Evolutionary conservation across 53 echinoderm and acorn worm species (phyloP).

Genomic region (Echinarachnius parma): DNA sequence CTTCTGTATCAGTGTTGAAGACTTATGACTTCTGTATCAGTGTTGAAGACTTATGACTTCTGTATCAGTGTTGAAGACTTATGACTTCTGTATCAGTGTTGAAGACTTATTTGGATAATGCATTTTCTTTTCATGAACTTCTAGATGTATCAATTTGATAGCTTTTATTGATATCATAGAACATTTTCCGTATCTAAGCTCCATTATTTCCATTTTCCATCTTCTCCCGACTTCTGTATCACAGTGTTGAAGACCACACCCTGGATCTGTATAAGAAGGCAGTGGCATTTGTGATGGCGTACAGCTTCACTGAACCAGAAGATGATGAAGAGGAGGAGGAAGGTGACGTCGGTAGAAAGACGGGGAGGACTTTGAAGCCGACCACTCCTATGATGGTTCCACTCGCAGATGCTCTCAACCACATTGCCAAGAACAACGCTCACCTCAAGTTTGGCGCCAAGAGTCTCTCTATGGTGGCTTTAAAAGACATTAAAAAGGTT

Average conservation of each 20-base stretch:
- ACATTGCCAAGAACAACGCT: constrained; percentile 91
- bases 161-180: too few relatives aligned
- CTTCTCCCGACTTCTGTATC: too few relatives aligned
- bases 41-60: too few relatives aligned
- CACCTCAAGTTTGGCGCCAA: constrained; percentile 75
- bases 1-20: too few relatives aligned
- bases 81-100: too few relatives aligned
- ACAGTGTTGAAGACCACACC: constrained; percentile 69
- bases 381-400: constrained; percentile 87
- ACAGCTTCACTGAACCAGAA: constrained; percentile 82
- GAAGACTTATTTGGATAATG: too few relatives aligned
- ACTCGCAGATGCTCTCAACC: constrained; percentile 92
- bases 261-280: constrained; percentile 82
- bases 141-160: too few relatives aligned
- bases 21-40: too few relatives aligned
- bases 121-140: too few relatives aligned
- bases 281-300: constrained; percentile 96
- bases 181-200: too few relatives aligned
- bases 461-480: constrained; percentile 78
- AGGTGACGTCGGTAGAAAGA: constrained; percentile 26
- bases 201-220: too few relatives aligned
- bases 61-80: too few relatives aligned
- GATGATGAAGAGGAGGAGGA: constrained; percentile 48
- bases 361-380: not conserved
- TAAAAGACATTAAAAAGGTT: constrained; percentile 72